phyloP scores from a whole-genome alignment of 2,797 vertebrate species.

The Harpagifer antarcticus region DNA sequence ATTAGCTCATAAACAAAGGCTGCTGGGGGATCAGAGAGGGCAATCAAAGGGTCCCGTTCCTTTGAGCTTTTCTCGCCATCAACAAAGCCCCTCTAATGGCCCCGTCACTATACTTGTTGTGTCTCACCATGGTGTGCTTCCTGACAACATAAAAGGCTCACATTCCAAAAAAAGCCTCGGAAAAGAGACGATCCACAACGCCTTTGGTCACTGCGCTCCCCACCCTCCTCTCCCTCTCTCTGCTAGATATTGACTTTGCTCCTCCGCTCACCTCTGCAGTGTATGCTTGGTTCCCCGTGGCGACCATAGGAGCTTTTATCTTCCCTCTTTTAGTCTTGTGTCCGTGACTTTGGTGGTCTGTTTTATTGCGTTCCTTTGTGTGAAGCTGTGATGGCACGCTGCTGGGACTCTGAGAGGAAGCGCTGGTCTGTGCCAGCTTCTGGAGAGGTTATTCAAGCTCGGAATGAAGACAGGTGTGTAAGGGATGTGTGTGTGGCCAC shows the following conservation, averaged over 20 bases:
- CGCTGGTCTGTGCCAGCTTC: slow-evolving; percentile 30
- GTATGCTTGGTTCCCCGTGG: slow-evolving; percentile 70
- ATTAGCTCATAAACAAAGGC: slow-evolving; percentile 88
- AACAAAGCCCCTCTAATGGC: slow-evolving; percentile 82
- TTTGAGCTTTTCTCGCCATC: slow-evolving; percentile 75
- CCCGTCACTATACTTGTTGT: slow-evolving; percentile 83
- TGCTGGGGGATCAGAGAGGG: slow-evolving; percentile 80
- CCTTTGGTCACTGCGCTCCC: slow-evolving; percentile 51
- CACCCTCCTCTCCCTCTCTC: slow-evolving; percentile 34
- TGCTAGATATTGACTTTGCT: slow-evolving; percentile 73
- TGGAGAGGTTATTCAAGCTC: slow-evolving; percentile 50
- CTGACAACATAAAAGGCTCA: slow-evolving; percentile 85
- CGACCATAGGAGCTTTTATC: slow-evolving; percentile 74
- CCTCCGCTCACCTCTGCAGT: slow-evolving; percentile 56
- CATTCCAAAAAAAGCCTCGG: slow-evolving; percentile 75
- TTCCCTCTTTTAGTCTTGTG: slow-evolving; percentile 59
- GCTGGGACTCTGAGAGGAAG: slow-evolving; percentile 61
- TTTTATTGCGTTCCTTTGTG: slow-evolving; percentile 73
- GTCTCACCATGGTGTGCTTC: slow-evolving; percentile 84
- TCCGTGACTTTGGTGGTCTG: slow-evolving; percentile 76
- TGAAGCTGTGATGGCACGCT: slow-evolving; percentile 53
- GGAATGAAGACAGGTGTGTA: slow-evolving; percentile 52
- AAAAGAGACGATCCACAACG: slow-evolving; percentile 73
- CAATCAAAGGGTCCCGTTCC: slow-evolving; percentile 75
- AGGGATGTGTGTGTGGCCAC: slow-evolving; percentile 11